Evolutionary conservation across 2,797 vertebrate genomes (phyloP).

Genomic region (Crocidura indochinensis): DNA sequence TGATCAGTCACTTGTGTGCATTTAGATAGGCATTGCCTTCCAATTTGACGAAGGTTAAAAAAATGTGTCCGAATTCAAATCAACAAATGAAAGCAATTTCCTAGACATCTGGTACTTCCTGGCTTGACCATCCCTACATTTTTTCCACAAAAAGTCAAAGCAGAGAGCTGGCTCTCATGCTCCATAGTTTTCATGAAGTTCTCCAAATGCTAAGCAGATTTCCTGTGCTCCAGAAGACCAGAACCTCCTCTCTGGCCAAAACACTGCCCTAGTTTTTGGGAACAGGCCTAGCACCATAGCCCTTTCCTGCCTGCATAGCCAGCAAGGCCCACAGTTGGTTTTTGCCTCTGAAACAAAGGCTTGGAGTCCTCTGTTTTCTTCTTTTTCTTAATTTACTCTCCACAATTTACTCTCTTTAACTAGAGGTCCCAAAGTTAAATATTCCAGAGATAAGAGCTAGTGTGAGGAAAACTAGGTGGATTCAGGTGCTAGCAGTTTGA

Average conservation of each 20-base stretch:
- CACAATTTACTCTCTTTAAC: background rate
- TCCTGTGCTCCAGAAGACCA: background rate
- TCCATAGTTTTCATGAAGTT: background rate
- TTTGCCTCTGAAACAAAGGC: background rate
- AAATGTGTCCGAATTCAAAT: slow-evolving; percentile 44
- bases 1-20: background rate
- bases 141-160: slow-evolving; percentile 32
- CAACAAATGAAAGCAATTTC: slow-evolving; percentile 48
- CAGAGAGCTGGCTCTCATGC: background rate
- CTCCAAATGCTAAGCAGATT: slow-evolving; percentile 51
- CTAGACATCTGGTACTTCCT: slow-evolving; percentile 46
- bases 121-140: slow-evolving; percentile 48
- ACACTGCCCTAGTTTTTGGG: background rate
- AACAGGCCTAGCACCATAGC: background rate
- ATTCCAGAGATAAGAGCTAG: too few species aligned
- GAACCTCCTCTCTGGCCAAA: slow-evolving; percentile 9
- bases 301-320: background rate
- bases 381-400: background rate
- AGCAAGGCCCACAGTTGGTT: background rate
- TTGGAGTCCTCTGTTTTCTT: background rate
- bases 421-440: background rate
- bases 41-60: slow-evolving; percentile 42
- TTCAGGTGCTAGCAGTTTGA: too few species aligned
- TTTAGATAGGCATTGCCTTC: slow-evolving; percentile 25
- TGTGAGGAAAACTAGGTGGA: too few species aligned